These are phyloP conservation scores for Thalassarche chlororhynchos DNA, from an alignment of 2,113 vertebrate genomes.

Conservation along the genomic window DNA sequence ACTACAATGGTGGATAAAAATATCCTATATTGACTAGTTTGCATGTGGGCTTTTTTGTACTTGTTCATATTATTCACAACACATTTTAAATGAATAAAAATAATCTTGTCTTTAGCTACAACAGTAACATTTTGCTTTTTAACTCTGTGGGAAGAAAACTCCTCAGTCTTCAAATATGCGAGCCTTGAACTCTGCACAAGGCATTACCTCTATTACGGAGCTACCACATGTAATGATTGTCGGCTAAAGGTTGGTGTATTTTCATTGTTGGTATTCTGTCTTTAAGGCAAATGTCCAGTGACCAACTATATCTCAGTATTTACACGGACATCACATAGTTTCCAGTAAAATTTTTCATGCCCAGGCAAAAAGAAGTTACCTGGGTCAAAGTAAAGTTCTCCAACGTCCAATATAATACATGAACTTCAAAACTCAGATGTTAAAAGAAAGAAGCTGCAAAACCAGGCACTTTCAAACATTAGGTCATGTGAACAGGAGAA, in stretches of 20 bases:
- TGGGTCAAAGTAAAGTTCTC: background rate
- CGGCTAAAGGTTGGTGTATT: slow-evolving; percentile 3
- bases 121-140: background rate
- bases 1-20: background rate
- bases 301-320: background rate
- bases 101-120: background rate
- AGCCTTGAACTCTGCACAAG: background rate
- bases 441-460: slow-evolving; percentile 15
- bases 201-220: background rate
- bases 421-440: background rate
- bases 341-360: background rate
- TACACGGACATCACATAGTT: background rate
- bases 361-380: slow-evolving; percentile 33
- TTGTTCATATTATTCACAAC: background rate
- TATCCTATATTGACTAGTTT: background rate
- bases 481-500: background rate
- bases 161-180: background rate
- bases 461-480: slow-evolving; percentile 1
- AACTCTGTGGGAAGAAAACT: background rate
- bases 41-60: background rate
- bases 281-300: background rate
- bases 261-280: background rate
- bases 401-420: background rate
- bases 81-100: background rate
- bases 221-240: background rate